Conservation (phyloP, 2,113 vertebrate genomes). For the Pundamilia nyererei region DNA sequence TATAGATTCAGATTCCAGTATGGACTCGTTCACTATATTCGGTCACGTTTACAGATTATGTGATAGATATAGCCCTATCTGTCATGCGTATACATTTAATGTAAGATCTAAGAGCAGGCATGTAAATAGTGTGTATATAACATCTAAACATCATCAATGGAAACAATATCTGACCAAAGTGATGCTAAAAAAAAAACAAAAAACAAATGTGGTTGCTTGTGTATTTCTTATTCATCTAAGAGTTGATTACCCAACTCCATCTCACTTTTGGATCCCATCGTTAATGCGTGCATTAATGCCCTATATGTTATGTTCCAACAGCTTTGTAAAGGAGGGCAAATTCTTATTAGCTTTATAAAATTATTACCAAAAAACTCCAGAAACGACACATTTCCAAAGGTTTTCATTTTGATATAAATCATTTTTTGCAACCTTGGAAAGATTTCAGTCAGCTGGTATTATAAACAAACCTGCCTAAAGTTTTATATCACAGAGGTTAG, state of each 20-base stretch:
- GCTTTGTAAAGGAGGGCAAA: not conserved
- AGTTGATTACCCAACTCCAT: not conserved
- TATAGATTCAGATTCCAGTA: not conserved
- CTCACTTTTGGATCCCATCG: not conserved
- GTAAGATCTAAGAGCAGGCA: not conserved
- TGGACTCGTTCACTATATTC: not conserved
- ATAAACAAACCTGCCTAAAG: not conserved
- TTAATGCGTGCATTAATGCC: rapidly evolving
- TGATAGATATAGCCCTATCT: not conserved
- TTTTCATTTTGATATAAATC: not conserved
- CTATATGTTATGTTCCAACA: not conserved
- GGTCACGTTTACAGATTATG: rapidly evolving
- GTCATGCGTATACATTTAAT: not conserved
- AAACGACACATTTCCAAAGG: not conserved
- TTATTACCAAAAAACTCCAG: not conserved
- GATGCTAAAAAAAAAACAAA: not conserved
- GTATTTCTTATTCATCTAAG: not conserved
- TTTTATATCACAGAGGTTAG: not conserved
- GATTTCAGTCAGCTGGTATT: not conserved
- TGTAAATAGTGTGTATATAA: no score
- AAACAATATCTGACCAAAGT: rapidly evolving
- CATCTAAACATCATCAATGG: not conserved
- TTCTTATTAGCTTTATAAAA: not conserved
- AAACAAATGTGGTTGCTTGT: not conserved
- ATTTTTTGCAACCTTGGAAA: not conserved